Evolutionary conservation across 2,888 invertebrate species (phyloP).

Genomic region (Polymixis flavicincta): DNA sequence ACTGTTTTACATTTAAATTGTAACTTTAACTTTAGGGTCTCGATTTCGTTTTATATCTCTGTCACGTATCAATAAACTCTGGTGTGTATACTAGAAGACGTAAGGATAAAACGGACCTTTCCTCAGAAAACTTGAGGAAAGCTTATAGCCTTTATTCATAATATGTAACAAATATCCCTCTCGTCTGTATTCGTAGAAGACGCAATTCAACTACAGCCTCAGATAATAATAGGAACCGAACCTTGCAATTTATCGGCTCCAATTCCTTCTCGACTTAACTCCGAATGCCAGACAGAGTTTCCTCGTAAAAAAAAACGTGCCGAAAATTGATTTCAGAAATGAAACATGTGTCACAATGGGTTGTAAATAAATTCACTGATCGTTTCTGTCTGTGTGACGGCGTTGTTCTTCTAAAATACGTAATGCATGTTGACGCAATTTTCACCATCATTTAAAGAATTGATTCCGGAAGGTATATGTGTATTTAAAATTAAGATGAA

Average conservation of each 20-base stretch:
- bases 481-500: too few relatives aligned
- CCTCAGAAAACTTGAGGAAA: slow-evolving; percentile 18
- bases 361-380: neutral
- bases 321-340: neutral
- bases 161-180: slow-evolving; percentile 11
- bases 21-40: slow-evolving; percentile 9
- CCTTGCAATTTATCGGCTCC: slow-evolving; percentile 24
- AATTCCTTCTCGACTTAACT: neutral
- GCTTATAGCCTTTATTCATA: slow-evolving; percentile 2
- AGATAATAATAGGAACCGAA: slow-evolving; percentile 25
- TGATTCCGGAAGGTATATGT: neutral
- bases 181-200: slow-evolving; percentile 28
- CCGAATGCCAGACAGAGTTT: slow-evolving; percentile 6
- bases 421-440: too few relatives aligned
- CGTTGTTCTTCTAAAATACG: too few relatives aligned
- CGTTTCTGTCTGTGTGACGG: neutral
- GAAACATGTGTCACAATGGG: neutral
- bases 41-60: slow-evolving; percentile 24
- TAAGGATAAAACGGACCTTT: neutral
- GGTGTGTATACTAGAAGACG: neutral
- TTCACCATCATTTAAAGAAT: neutral
- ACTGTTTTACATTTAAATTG: slow-evolving; percentile 51
- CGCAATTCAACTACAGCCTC: neutral
- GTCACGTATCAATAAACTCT: neutral
- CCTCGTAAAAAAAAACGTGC: neutral